Base-by-base conservation (phyloP, 2,797 vertebrate species). In the Scleropages formosus region DNA sequence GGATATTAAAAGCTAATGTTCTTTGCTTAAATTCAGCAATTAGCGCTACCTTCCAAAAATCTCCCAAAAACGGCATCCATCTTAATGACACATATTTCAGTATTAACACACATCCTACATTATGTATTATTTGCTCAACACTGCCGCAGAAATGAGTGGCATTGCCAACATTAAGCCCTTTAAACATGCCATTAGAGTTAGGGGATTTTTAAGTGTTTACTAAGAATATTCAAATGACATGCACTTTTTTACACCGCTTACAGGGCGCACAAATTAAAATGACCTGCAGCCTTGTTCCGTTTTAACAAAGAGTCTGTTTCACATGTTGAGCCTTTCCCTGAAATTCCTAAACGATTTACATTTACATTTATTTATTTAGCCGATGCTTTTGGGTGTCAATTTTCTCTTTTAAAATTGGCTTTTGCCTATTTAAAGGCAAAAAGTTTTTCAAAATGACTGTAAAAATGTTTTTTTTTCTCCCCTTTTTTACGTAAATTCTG, bases 1-100 rank as follows among this genome's bases (percentile, higher is more conserved):
- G 73, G 60, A 24, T 63, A 76, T 68, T 46, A 49, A 58, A 51
- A 24, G 44, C n/a, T 65, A 18, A 56, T 75, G 44, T 73, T 18
- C 8, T 24, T 12, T 67, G 49, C 16, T 75, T 79, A 75, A 18
- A 61, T 39, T 75, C 11, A 63, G 61, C 66, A 3, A 44, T 56
- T 53, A 26, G 27, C 8, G 49, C 49, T 64, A 49, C 24, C 58
- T 72, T 10, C 53, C 9, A 13, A 4, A 59, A 13, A 31, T 16
- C 49, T 24, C 68, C 61, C 39, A 39, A n/a, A 61, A 8, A 61
- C 3, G 1, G 9, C 3, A 22, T 18, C n/a, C 9, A 20, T 20
- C 11, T 1, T 26, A 39, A 39, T 65, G 15, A 11, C 39, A 65
- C 31, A 39, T 18, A 27, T 15, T 39, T 26, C 4, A 0, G 15